Evolutionary conservation across 2,888 invertebrate genomes (phyloP).

Genomic region (Leptopilina syphax): DNA sequence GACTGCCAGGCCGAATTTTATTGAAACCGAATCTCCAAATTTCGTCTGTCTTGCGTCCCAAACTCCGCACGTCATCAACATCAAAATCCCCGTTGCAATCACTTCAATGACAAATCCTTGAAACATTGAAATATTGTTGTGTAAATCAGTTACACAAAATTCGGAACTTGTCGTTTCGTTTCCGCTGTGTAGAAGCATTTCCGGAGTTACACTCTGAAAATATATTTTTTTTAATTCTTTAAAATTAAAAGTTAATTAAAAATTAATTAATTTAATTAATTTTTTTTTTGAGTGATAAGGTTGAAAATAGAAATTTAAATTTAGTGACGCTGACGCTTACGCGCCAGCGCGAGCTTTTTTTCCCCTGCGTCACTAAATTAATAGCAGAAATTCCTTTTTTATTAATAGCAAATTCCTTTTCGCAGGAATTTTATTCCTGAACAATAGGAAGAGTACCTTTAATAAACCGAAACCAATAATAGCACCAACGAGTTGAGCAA

Average conservation of each 20-base stretch:
- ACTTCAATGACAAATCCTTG: conserved; percentile 71
- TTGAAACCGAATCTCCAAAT: conserved; percentile 82
- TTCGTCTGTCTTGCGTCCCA: conserved; percentile 85
- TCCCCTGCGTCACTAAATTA: too few species aligned
- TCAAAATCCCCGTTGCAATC: conserved; percentile 81
- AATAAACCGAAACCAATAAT: conserved; percentile 85
- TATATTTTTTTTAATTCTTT: neutral
- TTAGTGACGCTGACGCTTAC: neutral
- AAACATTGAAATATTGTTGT: conserved; percentile 75
- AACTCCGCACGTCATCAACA: conserved; percentile 82
- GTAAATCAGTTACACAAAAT: conserved; percentile 82
- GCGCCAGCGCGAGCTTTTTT: too few species aligned
- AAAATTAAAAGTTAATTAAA: too few species aligned
- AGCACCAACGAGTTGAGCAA: conserved; percentile 83
- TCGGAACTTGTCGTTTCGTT: conserved; percentile 69
- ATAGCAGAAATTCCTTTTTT: too few species aligned
- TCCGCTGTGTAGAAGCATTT: conserved; percentile 63
- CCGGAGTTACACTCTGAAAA: conserved; percentile 17
- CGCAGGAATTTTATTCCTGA: too few species aligned
- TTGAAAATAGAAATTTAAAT: neutral
- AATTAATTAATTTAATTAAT: too few species aligned
- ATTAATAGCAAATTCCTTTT: too few species aligned
- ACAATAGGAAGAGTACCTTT: conserved; percentile 73
- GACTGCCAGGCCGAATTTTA: conserved; percentile 85
- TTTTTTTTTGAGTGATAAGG: too few species aligned